Percentiles rank a stretch among this genome's conserved stretches.
Conservation (phyloP, 2,888 invertebrate genomes). For the Adelognathus sp. region DNA sequence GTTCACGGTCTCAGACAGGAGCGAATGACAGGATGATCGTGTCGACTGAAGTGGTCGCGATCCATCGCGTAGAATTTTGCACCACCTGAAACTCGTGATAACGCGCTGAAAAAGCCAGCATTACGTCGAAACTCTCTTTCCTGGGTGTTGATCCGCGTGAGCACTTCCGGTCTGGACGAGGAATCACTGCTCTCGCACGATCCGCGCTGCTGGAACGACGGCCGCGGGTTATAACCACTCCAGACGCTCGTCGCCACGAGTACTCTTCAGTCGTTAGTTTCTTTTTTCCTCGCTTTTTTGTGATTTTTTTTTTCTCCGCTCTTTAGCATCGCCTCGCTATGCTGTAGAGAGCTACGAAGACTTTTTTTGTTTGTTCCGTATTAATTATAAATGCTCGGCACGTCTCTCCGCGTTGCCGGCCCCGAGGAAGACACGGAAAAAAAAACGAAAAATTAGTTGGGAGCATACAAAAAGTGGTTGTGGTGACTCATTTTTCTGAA, state of each 20-base stretch:
- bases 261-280: constrained; percentile 35
- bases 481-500: too few relatives aligned
- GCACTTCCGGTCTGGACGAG: constrained; percentile 1
- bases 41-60: background rate
- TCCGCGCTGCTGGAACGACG: constrained; percentile 26
- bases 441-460: too few relatives aligned
- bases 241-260: constrained; percentile 42
- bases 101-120: background rate
- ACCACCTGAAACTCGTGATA: background rate
- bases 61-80: background rate
- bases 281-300: background rate
- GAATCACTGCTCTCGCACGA: constrained; percentile 9
- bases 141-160: constrained; percentile 2
- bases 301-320: constrained; percentile 2
- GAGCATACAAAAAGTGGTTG: too few relatives aligned
- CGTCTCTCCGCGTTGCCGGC: background rate
- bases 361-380: background rate
- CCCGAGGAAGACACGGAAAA: constrained; percentile 12
- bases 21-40: background rate
- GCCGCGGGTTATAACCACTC: constrained; percentile 30
- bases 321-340: background rate
- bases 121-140: background rate
- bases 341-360: background rate
- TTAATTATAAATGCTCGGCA: background rate
- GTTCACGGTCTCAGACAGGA: background rate